These are phyloP conservation scores for Tryphoninae sp. DNA, from an alignment of 2,888 invertebrate species.

Conservation along the genomic window DNA sequence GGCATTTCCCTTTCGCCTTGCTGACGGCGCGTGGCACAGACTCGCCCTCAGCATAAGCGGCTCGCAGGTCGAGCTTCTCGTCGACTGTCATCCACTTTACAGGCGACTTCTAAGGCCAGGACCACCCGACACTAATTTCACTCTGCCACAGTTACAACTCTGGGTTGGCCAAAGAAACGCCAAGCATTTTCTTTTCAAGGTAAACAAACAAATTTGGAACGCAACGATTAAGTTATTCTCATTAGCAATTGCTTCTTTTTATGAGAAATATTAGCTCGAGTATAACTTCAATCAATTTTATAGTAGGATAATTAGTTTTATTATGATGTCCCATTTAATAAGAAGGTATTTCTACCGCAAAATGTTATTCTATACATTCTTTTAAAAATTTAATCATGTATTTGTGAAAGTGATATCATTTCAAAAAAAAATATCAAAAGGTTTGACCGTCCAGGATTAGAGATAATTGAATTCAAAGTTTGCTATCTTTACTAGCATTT, in stretches of 20 bases:
- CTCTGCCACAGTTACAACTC: constrained; percentile 88
- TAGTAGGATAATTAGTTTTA: background rate
- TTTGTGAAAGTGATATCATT: too few species aligned
- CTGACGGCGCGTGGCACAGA: constrained; percentile 94
- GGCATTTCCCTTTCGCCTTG: constrained; percentile 93
- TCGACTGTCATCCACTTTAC: constrained; percentile 94
- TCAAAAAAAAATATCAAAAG: too few species aligned
- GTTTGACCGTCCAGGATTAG: too few species aligned
- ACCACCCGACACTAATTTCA: constrained; percentile 89
- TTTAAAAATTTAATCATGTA: too few species aligned
- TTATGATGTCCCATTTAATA: background rate
- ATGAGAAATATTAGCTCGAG: too few species aligned
- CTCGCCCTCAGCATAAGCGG: constrained; percentile 93
- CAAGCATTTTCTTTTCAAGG: constrained; percentile 94
- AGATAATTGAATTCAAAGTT: too few species aligned
- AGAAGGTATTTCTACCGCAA: too few species aligned
- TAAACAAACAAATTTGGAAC: constrained; percentile 76
- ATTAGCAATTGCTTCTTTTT: too few species aligned
- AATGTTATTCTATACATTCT: too few species aligned
- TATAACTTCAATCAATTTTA: background rate
- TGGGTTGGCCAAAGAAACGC: constrained; percentile 94
- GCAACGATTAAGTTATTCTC: background rate
- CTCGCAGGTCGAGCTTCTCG: constrained; percentile 90
- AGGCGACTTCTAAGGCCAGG: constrained; percentile 88
- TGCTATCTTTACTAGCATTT: too few species aligned